phyloP scores from a whole-genome alignment of 2,888 invertebrate genomes.

The Brachyptera risi region DNA sequence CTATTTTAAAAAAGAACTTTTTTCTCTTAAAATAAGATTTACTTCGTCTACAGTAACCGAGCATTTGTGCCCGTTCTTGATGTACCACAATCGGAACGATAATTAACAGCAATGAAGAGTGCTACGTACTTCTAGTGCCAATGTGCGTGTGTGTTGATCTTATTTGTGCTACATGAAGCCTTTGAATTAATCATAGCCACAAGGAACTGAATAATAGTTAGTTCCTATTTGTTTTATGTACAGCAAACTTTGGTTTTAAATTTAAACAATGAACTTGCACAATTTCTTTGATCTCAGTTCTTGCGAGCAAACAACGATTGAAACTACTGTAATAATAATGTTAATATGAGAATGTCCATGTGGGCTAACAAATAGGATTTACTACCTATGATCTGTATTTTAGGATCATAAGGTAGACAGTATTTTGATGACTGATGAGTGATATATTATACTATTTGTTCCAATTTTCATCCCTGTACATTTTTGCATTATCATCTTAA shows the following conservation, averaged over 20 bases:
- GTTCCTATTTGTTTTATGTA: constrained; percentile 37
- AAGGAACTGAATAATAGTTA: constrained; percentile 36
- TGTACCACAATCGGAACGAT: not conserved
- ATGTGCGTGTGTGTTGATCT: not conserved
- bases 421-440: constrained; percentile 27
- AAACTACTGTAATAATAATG: constrained; percentile 40
- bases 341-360: constrained; percentile 19
- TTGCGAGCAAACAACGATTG: constrained; percentile 44
- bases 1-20: no score
- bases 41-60: not conserved
- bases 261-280: constrained; percentile 38
- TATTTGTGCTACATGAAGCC: not conserved
- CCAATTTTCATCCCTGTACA: constrained; percentile 28
- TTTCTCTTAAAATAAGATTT: not conserved
- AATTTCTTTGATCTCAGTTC: constrained; percentile 47
- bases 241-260: constrained; percentile 25
- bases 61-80: not conserved
- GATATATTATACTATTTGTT: constrained; percentile 27
- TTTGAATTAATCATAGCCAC: constrained; percentile 33
- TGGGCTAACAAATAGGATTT: constrained; percentile 9
- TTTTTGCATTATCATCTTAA: constrained; percentile 1
- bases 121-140: constrained; percentile 7
- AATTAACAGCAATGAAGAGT: not conserved
- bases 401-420: constrained; percentile 35
- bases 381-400: constrained; percentile 1